Conservation (phyloP, 2,113 vertebrate species). For the Gorsachius goisagi region DNA sequence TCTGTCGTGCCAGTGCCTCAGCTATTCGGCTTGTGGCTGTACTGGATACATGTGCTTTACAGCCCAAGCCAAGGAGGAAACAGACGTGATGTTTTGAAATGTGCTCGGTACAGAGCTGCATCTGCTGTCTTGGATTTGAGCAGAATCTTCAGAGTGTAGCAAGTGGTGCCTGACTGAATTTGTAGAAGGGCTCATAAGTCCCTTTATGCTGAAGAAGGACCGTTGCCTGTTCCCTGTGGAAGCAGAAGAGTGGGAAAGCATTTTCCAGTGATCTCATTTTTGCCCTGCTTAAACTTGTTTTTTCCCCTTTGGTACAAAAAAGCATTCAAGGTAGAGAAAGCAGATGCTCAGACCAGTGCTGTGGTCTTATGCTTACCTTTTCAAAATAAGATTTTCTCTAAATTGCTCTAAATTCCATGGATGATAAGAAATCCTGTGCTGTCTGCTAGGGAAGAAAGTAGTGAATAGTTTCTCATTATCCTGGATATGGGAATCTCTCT, state of each 20-base stretch:
- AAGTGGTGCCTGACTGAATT: not conserved
- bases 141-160: not conserved
- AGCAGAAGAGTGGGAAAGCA: not conserved
- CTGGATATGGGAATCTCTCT: not conserved
- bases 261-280: not conserved
- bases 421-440: not conserved
- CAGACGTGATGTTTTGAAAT: not conserved
- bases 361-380: not conserved
- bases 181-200: not conserved
- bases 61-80: not conserved
- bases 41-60: not conserved
- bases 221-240: not conserved
- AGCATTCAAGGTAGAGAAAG: not conserved
- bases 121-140: not conserved
- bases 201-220: not conserved
- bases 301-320: not conserved
- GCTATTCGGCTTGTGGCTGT: not conserved
- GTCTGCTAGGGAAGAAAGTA: not conserved
- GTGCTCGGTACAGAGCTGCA: not conserved
- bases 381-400: not conserved
- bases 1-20: not conserved
- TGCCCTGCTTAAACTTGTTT: not conserved
- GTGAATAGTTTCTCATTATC: not conserved
- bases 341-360: not conserved
- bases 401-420: not conserved